These are phyloP conservation scores for Nemoura dubitans DNA, from an alignment of 2,888 invertebrate genomes.

Conservation along the genomic window DNA sequence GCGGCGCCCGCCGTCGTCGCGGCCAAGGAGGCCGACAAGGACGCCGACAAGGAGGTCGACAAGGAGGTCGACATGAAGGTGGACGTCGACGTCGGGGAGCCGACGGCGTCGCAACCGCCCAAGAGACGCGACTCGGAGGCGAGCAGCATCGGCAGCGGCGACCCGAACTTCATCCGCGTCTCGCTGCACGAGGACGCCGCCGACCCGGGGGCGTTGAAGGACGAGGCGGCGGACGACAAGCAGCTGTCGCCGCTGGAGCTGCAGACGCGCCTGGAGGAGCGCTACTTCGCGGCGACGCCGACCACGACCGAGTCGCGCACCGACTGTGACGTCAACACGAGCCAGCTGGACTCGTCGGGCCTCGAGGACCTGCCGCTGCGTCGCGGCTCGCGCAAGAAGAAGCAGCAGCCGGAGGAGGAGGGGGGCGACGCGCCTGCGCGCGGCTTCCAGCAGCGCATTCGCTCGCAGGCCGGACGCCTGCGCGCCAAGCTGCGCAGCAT, in stretches of 20 bases:
- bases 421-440: conserved; percentile 55
- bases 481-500: conserved; percentile 73
- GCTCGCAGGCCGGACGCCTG: conserved; percentile 76
- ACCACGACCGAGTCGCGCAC: conserved; percentile 69
- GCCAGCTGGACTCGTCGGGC: conserved; percentile 61
- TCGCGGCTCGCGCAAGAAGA: conserved; percentile 57
- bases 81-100: no score
- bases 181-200: conserved; percentile 58
- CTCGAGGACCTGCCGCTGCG: conserved; percentile 71
- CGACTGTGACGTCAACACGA: conserved; percentile 72
- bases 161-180: conserved; percentile 53
- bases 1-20: conserved; percentile 22
- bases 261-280: conserved; percentile 61
- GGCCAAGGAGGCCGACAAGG: conserved; percentile 59
- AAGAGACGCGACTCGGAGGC: conserved; percentile 43
- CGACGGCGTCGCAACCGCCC: conserved; percentile 54
- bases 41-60: conserved; percentile 59
- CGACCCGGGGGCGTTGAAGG: conserved; percentile 58
- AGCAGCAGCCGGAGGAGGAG: conserved; percentile 65
- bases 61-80: conserved; percentile 60
- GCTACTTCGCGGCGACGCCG: conserved; percentile 57
- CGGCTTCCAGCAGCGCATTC: conserved; percentile 71
- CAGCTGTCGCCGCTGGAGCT: conserved; percentile 64
- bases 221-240: conserved; percentile 57
- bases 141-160: conserved; percentile 50